These are phyloP conservation scores for Ifrita kowaldi DNA, from an alignment of 2,113 vertebrate genomes.

Conservation along the genomic window DNA sequence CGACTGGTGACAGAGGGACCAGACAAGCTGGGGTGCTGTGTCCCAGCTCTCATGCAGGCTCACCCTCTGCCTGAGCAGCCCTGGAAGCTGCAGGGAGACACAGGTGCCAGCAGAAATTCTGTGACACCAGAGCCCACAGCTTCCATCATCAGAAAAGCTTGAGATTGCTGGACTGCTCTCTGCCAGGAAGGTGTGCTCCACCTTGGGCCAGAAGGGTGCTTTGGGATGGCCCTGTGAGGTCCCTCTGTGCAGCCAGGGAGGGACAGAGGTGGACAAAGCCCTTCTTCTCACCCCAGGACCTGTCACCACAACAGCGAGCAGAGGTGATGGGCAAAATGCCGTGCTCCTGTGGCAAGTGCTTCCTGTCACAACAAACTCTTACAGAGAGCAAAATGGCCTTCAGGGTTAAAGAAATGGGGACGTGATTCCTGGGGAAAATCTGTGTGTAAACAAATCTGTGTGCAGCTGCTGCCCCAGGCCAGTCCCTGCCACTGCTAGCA, in stretches of 20 bases:
- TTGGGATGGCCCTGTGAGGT: background rate
- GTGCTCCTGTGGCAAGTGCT: background rate
- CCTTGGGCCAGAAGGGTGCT: background rate
- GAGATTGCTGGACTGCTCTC: background rate
- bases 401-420: background rate
- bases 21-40: background rate
- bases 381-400: background rate
- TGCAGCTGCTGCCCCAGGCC: background rate
- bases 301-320: background rate
- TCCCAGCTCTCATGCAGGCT: background rate
- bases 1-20: background rate
- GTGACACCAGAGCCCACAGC: background rate
- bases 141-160: rapidly evolving
- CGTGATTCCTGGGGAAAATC: background rate
- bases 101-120: background rate
- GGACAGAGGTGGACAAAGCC: background rate
- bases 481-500: background rate
- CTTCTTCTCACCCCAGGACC: background rate
- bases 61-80: background rate
- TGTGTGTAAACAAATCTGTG: background rate
- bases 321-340: background rate
- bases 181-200: background rate
- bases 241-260: background rate
- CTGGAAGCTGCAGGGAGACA: background rate
- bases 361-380: background rate